These are phyloP conservation scores for Scalopus aquaticus DNA, from an alignment of 2,113 vertebrate species.

Conservation along the genomic window DNA sequence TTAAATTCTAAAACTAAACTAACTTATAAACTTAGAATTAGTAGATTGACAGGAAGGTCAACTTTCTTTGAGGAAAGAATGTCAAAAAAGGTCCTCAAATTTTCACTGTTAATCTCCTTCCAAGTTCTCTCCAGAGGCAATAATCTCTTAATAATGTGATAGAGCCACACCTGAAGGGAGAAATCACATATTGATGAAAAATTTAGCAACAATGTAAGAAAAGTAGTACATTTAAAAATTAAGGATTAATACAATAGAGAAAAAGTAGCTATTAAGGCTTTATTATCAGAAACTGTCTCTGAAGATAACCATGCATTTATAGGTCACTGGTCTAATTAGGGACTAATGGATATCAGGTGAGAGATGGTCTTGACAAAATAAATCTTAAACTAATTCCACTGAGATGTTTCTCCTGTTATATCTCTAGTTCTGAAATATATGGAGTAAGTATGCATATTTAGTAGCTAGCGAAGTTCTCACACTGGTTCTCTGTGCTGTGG, in stretches of 20 bases:
- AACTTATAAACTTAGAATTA: background rate
- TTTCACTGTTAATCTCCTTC: background rate
- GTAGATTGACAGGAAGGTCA: background rate
- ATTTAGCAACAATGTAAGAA: too few species aligned
- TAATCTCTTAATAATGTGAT: background rate
- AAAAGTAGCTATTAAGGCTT: background rate
- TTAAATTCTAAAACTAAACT: conserved; percentile 11
- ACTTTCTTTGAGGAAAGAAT: background rate
- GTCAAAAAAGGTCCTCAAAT: background rate
- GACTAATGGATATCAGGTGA: background rate
- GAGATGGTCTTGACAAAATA: background rate
- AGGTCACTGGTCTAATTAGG: background rate
- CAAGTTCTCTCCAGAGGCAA: background rate
- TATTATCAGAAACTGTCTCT: background rate
- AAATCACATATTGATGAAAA: too few species aligned
- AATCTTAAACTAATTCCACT: background rate
- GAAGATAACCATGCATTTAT: background rate
- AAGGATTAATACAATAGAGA: background rate
- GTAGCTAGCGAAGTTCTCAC: background rate
- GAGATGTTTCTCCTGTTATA: background rate
- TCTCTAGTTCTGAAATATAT: background rate
- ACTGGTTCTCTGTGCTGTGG: background rate
- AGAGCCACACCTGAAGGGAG: too few species aligned
- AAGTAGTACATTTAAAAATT: too few species aligned
- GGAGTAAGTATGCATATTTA: background rate